Evolutionary conservation across 2,888 invertebrate genomes (phyloP), one percentile per base, ranked within the genome.

Genomic region (Ametastegia equiseti): DNA sequence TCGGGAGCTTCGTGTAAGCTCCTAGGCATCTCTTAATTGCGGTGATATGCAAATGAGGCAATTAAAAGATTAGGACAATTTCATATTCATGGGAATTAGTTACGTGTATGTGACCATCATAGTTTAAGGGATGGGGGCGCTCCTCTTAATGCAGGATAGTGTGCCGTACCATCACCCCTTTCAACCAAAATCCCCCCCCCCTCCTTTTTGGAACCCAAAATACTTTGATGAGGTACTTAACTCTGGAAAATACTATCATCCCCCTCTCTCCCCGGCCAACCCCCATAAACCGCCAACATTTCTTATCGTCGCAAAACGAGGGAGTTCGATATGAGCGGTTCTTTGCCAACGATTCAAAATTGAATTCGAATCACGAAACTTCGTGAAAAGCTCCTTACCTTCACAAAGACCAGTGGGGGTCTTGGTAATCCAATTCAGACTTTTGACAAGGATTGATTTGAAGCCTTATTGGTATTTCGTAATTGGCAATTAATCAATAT

Each of bases 51-150:
- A 75, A 75, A 75, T n/a, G 50, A 75, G 54, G 75, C 75, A 75
- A 75, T 75, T 75, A 75, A 75, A 75, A 75, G 75, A 75, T 75
- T 75, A 75, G 75, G 36, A 54, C 54, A 54, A 75, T 75, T 75
- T 75, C 50, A 75, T 75, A 75, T 75, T 75, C 75, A 75, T 75
- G 36, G 50, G 54, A 54, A 71, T 67, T 71, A 33, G n/a, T 45
- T 71, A 71, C 71, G 42, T 19, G 71, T 47, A 27, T 27, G 30
- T 30, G 30, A 63, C 33, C 33, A n/a, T 63, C 54, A 69, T 23
- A 36, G 36, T 13, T 13, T 19, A 36, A 36, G 23, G 69, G 5
- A 42, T n/a, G n/a, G n/a, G n/a, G n/a, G 2, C 69, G 69, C 23
- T 42, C 23, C 42, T n/a, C n/a, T 69, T 42, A 69, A 19, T 13